Percentiles rank a stretch among this genome's conserved stretches.
Evolutionary conservation across 2,888 invertebrate genomes (phyloP).

Genomic region (Fragum sueziense): DNA sequence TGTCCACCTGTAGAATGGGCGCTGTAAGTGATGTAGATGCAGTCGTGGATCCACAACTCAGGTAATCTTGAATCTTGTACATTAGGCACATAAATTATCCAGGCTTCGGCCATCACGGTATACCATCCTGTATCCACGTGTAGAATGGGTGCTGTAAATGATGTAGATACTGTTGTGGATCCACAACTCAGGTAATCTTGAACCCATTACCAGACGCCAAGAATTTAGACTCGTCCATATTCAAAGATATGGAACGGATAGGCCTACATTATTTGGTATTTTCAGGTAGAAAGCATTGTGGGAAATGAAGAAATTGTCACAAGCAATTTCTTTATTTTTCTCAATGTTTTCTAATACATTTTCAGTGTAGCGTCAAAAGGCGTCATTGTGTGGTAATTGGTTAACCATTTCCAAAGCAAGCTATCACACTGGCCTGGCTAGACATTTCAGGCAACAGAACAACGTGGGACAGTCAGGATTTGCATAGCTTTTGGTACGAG

Average conservation of each 20-base stretch:
- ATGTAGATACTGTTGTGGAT: not conserved
- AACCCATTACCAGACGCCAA: not conserved
- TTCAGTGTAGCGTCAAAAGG: no score
- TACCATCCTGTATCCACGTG: constrained; percentile 11
- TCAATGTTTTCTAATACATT: no score
- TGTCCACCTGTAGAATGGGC: constrained; percentile 8
- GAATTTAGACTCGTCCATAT: not conserved
- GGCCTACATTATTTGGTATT: not conserved
- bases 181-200: not conserved
- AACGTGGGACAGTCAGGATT: not conserved
- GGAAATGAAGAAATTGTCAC: constrained; percentile 4
- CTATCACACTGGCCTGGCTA: no score
- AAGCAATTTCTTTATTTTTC: no score
- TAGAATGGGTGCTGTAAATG: not conserved
- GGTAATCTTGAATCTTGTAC: not conserved
- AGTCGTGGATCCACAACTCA: not conserved
- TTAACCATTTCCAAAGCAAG: no score
- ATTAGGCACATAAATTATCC: no score
- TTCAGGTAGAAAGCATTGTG: not conserved
- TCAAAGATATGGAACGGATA: not conserved
- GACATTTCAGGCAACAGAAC: no score
- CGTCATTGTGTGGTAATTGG: no score
- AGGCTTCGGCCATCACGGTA: not conserved
- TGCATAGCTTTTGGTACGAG: not conserved
- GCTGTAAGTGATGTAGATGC: not conserved